A percentile compares a stretch with the other conserved stretches of the same genome.
phyloP scores from a whole-genome alignment of 2,888 invertebrate genomes.

The Drosophila affinis region DNA sequence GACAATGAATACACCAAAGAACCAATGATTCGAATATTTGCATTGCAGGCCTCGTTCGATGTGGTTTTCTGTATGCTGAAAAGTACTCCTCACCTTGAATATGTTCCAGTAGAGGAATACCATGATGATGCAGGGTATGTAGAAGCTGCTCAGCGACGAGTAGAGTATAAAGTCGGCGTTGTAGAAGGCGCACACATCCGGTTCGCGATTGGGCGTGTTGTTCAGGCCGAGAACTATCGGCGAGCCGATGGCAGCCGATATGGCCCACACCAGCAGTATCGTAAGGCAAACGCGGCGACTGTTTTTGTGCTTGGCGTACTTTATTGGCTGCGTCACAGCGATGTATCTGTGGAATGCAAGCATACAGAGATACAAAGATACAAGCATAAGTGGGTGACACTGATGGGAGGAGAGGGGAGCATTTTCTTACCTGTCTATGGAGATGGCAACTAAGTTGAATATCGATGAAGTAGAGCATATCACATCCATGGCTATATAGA shows the following conservation, averaged over 20 bases:
- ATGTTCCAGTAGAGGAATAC: constrained; percentile 98
- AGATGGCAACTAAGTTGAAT: constrained; percentile 98
- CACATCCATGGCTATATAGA: constrained; percentile 99
- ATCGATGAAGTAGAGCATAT: constrained; percentile 98
- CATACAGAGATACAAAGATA: no score
- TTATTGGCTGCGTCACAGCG: constrained; percentile 99
- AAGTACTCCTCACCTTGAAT: constrained; percentile 89
- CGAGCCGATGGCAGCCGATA: constrained; percentile 96
- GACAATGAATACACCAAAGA: no score
- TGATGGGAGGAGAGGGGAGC: no score
- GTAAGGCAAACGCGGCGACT: constrained; percentile 96
- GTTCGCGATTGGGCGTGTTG: constrained; percentile 93
- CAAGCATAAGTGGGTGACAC: no score
- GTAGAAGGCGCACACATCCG: constrained; percentile 96
- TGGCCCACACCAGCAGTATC: constrained; percentile 97
- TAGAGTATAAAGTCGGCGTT: constrained; percentile 99
- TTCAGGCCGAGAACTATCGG: constrained; percentile 98
- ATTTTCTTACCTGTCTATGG: constrained; percentile 95
- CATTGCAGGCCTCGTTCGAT: not conserved
- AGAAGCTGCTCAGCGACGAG: constrained; percentile 99
- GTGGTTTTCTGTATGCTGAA: no score
- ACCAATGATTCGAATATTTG: not conserved
- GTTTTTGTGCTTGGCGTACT: constrained; percentile 99
- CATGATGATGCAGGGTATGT: constrained; percentile 99
- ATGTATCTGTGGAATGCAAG: constrained; percentile 91